Percentiles rank a stretch among this genome's conserved stretches.
These are phyloP conservation scores for Chloromyia formosa DNA, from an alignment of 2,888 invertebrate genomes.

Conservation along the genomic window DNA sequence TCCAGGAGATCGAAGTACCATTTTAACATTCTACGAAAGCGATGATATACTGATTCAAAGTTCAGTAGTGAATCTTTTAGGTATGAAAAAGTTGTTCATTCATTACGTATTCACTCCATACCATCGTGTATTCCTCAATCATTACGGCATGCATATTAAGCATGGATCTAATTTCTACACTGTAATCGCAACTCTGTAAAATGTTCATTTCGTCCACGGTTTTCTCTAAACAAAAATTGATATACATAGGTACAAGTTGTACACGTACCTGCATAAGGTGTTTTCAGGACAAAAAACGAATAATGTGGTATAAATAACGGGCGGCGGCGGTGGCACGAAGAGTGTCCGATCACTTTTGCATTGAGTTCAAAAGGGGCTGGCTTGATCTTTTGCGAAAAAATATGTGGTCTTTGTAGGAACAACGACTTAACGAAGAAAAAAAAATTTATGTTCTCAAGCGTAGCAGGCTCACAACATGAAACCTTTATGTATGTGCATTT, in stretches of 20 bases:
- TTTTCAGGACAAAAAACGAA: slow-evolving; percentile 37
- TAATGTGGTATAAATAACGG: slow-evolving; percentile 20
- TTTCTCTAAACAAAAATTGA: background rate
- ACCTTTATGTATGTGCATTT: slow-evolving; percentile 24
- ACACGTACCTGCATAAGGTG: slow-evolving; percentile 33
- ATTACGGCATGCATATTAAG: too few relatives aligned
- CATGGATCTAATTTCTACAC: too few relatives aligned
- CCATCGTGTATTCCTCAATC: too few relatives aligned
- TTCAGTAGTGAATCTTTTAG: too few relatives aligned
- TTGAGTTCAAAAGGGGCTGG: background rate
- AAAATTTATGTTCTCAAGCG: slow-evolving; percentile 21
- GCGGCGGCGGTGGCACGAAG: background rate
- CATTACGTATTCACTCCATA: too few relatives aligned
- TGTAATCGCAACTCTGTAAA: background rate
- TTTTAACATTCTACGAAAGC: too few relatives aligned
- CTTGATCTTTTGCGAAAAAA: slow-evolving; percentile 33
- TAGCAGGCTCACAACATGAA: slow-evolving; percentile 26
- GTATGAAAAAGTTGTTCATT: too few relatives aligned
- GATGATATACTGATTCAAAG: too few relatives aligned
- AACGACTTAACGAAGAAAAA: slow-evolving; percentile 12
- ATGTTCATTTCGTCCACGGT: slow-evolving; percentile 1
- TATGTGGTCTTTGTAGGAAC: slow-evolving; percentile 29
- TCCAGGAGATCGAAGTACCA: too few relatives aligned
- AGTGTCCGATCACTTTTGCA: background rate
- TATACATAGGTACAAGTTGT: background rate